Conservation (phyloP, 92 coral and sea anemone genomes). For the Phenganax marumi region DNA sequence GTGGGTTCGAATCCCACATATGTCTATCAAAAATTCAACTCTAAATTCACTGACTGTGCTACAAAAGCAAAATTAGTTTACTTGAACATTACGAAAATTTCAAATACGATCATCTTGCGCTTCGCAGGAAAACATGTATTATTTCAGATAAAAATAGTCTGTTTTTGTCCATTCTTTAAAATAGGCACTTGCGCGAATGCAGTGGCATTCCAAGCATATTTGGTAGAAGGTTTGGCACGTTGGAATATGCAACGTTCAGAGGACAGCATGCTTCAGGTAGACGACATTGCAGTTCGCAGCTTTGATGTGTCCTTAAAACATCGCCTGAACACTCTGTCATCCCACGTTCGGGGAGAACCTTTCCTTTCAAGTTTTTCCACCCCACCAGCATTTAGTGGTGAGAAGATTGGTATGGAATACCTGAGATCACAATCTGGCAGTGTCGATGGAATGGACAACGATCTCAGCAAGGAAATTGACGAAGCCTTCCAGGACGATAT, state of each 20-base stretch:
- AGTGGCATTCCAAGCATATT: too few species aligned
- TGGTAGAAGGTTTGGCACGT: not conserved
- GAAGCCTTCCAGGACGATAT: not conserved
- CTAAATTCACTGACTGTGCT: too few species aligned
- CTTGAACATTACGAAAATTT: too few species aligned
- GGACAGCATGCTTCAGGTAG: not conserved
- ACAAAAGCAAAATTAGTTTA: too few species aligned
- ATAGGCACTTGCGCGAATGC: too few species aligned
- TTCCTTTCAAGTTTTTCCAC: not conserved
- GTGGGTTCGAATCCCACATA: too few species aligned
- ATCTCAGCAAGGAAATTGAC: not conserved
- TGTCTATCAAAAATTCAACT: not conserved
- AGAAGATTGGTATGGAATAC: too few species aligned
- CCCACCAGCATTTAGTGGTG: too few species aligned
- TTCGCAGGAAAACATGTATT: too few species aligned
- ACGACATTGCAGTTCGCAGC: not conserved
- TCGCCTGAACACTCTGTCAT: not conserved
- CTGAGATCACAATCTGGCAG: not conserved
- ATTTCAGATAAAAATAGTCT: too few species aligned
- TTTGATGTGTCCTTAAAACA: not conserved
- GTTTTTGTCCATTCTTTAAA: too few species aligned
- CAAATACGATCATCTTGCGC: too few species aligned
- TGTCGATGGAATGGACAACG: not conserved
- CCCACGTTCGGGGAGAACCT: not conserved
- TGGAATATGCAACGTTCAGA: conserved; percentile 2